Evolutionary conservation across 2,888 invertebrate genomes (phyloP), one percentile per base, ranked within the genome.

Genomic region (Unio pictorum): DNA sequence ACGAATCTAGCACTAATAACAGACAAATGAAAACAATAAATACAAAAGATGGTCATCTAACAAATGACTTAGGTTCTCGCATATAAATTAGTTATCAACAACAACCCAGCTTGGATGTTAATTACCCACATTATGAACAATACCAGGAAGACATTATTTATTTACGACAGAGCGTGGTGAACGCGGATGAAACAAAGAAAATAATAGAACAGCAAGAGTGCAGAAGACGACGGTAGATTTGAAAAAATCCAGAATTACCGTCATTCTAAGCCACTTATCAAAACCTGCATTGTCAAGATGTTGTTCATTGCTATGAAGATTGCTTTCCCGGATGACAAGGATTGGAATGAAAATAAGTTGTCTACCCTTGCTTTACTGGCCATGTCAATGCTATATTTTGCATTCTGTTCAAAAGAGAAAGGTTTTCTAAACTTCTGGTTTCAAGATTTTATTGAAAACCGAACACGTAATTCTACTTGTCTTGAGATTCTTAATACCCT

Each of bases 261-360:
- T 17, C 61, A 66, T n/a, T 68, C 69, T 3, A 65, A 67, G 54
- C 73, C 73, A n/a, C 54, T 73, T 20, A n/a, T 73, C 17, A 69
- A 73, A 55, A 73, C 73, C n/a, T 73, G 70, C 57, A 62, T 64
- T 26, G 55, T 73, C 18, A 73, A 73, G 56, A 73, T 73, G 70
- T 54, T 73, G 17, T 69, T 73, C 30, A 62, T 73, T 26, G 63
- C 67, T 20, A 70, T 70, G 70, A 73, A 70, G 59, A 57, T 64
- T 1, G 60, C 66, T 1, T 66, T 56, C 54, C 59, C 67, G 4
- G 63, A 69, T 18, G 54, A 61, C 1, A 59, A 66, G n/a, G 57
- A 61, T 20, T 73, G 70, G 73, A 30, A 57, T 55, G 45, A 55
- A n/a, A 57, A 70, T 18, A 67, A 73, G 30, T 23, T 73, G 18